phyloP scores from a whole-genome alignment of 2,888 invertebrate species.

The Eutolmus rufibarbis region DNA sequence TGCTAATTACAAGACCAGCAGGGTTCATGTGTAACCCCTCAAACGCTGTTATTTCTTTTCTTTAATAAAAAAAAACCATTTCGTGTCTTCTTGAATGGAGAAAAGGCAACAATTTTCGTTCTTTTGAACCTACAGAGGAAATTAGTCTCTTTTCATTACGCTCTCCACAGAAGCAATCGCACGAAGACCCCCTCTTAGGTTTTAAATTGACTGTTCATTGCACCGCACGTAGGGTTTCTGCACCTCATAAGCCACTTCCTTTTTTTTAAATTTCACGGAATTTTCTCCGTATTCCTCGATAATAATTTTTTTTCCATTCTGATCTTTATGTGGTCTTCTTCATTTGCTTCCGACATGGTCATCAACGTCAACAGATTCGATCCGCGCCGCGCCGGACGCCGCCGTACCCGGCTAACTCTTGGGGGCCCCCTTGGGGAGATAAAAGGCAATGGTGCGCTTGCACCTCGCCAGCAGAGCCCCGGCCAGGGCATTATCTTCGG shows the following conservation, averaged over 20 bases:
- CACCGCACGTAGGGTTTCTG: neutral
- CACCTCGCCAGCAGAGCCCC: neutral
- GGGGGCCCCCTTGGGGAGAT: neutral
- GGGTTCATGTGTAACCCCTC: neutral
- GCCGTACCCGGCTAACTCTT: neutral
- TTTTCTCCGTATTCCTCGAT: neutral
- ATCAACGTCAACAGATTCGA: slow-evolving; percentile 26
- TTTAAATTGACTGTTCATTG: neutral
- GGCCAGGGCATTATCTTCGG: slow-evolving; percentile 38
- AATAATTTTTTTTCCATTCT: neutral
- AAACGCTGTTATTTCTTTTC: neutral
- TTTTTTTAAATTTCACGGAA: neutral
- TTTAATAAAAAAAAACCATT: neutral
- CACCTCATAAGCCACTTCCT: neutral
- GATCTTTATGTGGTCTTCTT: neutral
- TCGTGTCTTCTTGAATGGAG: neutral
- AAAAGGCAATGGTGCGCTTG: slow-evolving; percentile 12
- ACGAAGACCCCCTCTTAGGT: neutral
- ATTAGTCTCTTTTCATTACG: neutral
- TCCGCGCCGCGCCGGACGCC: slow-evolving; percentile 23
- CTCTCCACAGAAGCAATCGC: neutral
- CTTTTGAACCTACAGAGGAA: neutral
- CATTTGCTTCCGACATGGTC: slow-evolving; percentile 22
- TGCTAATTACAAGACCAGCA: neutral
- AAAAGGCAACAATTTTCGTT: neutral